Evolutionary conservation across 2,888 invertebrate species (phyloP).

Genomic region (Trichogramma evanescens): DNA sequence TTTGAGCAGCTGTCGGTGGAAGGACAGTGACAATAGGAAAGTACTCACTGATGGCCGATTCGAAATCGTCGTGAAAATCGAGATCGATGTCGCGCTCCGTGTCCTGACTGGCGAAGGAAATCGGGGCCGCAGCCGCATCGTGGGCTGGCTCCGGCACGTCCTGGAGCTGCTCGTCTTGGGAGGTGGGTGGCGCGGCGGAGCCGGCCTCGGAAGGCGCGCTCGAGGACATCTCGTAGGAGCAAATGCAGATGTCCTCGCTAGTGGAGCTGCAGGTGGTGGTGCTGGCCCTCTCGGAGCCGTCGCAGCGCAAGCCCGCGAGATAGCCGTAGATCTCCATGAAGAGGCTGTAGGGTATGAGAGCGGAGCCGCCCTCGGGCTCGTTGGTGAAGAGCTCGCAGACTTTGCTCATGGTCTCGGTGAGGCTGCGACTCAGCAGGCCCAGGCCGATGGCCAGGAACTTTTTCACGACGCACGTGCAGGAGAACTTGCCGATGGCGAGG

Average conservation of each 20-base stretch:
- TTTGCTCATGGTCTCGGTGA: slow-evolving; percentile 71
- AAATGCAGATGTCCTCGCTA: slow-evolving; percentile 25
- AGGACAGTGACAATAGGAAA: not conserved
- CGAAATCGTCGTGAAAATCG: slow-evolving; percentile 32
- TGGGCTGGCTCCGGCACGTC: not conserved
- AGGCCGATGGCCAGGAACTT: slow-evolving; percentile 70
- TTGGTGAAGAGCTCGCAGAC: slow-evolving; percentile 75
- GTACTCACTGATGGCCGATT: slow-evolving; percentile 26
- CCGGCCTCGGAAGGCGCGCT: not conserved
- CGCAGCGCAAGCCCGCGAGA: slow-evolving; percentile 38
- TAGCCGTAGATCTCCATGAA: slow-evolving; percentile 54
- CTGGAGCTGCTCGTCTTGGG: not conserved
- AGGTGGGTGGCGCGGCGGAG: not conserved
- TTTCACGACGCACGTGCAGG: slow-evolving; percentile 61
- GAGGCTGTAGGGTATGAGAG: slow-evolving; percentile 61
- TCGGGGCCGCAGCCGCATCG: not conserved
- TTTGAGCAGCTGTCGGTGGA: slow-evolving; percentile 1
- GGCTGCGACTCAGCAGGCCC: slow-evolving; percentile 62
- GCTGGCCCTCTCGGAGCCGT: slow-evolving; percentile 30
- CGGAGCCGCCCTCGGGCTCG: slow-evolving; percentile 77
- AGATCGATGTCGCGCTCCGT: slow-evolving; percentile 36
- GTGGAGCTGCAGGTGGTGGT: slow-evolving; percentile 23
- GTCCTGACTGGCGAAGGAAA: slow-evolving; percentile 27
- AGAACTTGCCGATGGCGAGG: slow-evolving; percentile 64
- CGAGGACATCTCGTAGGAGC: slow-evolving; percentile 1